A percentile compares a stretch with the other conserved stretches of the same genome.
Evolutionary conservation across 2,888 invertebrate genomes (phyloP).

Genomic region (Smittia sp.): DNA sequence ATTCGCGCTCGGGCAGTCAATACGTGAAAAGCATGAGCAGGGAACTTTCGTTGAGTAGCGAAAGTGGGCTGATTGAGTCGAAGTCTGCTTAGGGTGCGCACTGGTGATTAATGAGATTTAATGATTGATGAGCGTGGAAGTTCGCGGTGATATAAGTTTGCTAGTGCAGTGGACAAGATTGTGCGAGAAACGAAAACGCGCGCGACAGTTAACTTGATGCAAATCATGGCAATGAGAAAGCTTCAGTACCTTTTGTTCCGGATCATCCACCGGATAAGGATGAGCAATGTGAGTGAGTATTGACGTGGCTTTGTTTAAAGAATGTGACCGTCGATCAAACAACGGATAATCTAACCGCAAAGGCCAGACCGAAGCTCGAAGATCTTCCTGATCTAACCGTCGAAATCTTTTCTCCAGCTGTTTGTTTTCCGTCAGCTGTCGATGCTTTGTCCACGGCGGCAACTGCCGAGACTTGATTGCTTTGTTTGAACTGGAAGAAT

Average conservation of each 20-base stretch:
- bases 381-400: too few species aligned
- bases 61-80: neutral
- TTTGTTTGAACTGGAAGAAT: too few species aligned
- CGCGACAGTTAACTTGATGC: neutral
- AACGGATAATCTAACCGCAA: too few species aligned
- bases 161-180: neutral
- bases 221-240: neutral
- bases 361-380: too few species aligned
- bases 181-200: neutral
- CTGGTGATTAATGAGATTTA: conserved; percentile 1
- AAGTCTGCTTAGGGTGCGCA: neutral
- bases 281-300: conserved; percentile 16
- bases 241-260: neutral
- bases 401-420: too few species aligned
- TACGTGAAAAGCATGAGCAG: neutral
- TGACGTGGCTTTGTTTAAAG: neutral
- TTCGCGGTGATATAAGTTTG: neutral
- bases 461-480: too few species aligned
- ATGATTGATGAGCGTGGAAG: neutral
- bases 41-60: neutral
- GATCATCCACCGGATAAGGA: neutral
- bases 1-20: too few species aligned
- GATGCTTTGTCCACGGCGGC: too few species aligned
- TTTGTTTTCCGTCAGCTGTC: too few species aligned
- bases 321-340: too few species aligned